Base-by-base conservation (phyloP, 2,888 invertebrate species). In the Spicauda simplicius region DNA sequence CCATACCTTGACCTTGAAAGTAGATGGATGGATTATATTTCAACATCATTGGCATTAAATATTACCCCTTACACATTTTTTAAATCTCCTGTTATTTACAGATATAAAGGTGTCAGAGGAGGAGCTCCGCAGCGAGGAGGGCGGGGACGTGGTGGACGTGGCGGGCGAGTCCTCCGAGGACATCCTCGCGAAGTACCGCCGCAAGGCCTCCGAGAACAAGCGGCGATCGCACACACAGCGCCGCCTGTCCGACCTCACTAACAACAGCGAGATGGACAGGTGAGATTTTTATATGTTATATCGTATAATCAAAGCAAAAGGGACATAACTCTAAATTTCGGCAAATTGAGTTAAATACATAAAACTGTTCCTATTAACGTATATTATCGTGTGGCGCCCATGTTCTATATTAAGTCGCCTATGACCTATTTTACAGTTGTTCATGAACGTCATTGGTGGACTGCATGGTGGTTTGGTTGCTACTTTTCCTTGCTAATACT, bases 161-260 rank as follows among this genome's bases (percentile, higher is more conserved):
- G 70, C 72, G 7, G 86, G 86, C 80, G 98, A 98, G 90, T 95
- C 95, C 45, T 96, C 97, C 0, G 98, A 99, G 80, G 98, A 99
- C 81, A 99, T 99, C 81, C 94, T 99, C 74, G 99, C 98, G 53
- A 99, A 99, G 88, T 99, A 99, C 90, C 94, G 98, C 4, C 94
- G 96, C 74, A 95, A 96, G 83, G 94, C 95, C 66, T 94, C 95
- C 71, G 93, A 88, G 69, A 77, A 79, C 57, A 71, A 70, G 70
- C 77, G 80, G 62, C 83, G 59, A 57, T 73, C 63, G 48, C 54
- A 63, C 25, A 16, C 62, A 30, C 63, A 67, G 66, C 73, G 85
- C 0, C 77, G 89, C 0, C 76, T 77, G n/a, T 79, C 83, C 8
- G 88, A 87, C 65, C 76, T 78, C 20, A 80, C 80, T 14, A 84